Percentiles rank a stretch among this genome's conserved stretches.
phyloP scores from a whole-genome alignment of 2,113 vertebrate genomes.

The Tor tambroides region DNA sequence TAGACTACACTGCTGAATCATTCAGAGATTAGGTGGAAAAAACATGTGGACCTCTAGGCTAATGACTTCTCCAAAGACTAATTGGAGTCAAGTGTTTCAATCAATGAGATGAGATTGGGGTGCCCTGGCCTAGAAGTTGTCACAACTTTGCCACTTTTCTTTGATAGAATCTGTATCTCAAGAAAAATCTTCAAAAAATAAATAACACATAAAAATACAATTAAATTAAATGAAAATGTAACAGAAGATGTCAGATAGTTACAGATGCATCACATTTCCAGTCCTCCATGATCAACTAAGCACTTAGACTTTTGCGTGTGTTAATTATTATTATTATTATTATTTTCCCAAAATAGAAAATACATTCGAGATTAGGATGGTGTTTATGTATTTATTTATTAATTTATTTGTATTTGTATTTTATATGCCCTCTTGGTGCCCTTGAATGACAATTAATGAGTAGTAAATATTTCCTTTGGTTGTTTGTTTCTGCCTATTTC shows the following conservation, averaged over 20 bases:
- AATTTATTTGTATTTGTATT: too few relatives aligned
- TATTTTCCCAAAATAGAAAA: background rate
- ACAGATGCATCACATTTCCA: background rate
- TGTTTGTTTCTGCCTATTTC: background rate
- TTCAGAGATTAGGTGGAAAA: background rate
- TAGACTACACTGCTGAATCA: background rate
- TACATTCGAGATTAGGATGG: too few relatives aligned
- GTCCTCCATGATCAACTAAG: background rate
- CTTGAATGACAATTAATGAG: too few relatives aligned
- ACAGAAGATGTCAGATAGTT: background rate
- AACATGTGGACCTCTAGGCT: background rate
- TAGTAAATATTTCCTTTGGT: too few relatives aligned
- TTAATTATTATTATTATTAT: background rate
- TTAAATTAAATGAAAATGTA: background rate
- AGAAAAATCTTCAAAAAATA: background rate
- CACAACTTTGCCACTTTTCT: background rate
- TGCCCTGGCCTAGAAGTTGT: background rate
- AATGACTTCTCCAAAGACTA: constrained; percentile 10
- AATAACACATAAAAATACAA: too few relatives aligned
- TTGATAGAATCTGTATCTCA: background rate
- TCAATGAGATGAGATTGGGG: constrained; percentile 18
- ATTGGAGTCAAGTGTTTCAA: background rate
- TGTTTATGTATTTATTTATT: too few relatives aligned
- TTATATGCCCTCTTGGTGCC: too few relatives aligned
- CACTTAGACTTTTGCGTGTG: background rate